Evolutionary conservation across 1,140 invertebrate species (phyloP).

Genomic region (Drosophila littoralis): DNA sequence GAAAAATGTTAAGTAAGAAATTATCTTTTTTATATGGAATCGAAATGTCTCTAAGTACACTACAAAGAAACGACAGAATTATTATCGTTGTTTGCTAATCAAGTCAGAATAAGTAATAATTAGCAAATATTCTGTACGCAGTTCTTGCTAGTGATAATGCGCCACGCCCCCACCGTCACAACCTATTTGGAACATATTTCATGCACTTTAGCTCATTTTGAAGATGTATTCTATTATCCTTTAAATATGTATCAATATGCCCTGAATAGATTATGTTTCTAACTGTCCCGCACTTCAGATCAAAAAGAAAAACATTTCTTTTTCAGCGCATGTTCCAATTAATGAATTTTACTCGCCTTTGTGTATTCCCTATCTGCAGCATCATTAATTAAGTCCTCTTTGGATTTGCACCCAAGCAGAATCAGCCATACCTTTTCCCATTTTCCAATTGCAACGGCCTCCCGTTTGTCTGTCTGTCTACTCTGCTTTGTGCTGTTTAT

Average conservation of each 20-base stretch:
- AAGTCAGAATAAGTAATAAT: too few relatives aligned
- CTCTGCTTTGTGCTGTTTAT: conserved; percentile 23
- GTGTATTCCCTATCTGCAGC: conserved; percentile 37
- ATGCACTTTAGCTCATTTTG: too few relatives aligned
- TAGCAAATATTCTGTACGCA: too few relatives aligned
- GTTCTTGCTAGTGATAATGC: too few relatives aligned
- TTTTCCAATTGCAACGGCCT: conserved; percentile 17
- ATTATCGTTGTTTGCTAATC: too few relatives aligned
- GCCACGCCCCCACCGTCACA: too few relatives aligned
- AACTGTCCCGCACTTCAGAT: neutral
- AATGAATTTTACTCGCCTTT: conserved; percentile 4
- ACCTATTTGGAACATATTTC: too few relatives aligned
- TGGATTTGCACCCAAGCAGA: neutral
- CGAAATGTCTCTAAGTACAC: too few relatives aligned
- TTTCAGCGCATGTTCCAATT: neutral
- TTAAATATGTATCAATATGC: neutral
- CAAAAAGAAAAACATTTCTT: neutral
- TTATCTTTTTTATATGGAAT: too few relatives aligned
- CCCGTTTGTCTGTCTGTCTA: neutral
- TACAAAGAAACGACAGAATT: too few relatives aligned
- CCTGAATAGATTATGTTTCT: neutral
- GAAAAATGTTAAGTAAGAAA: too few relatives aligned
- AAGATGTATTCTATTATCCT: neutral
- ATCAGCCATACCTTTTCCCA: conserved; percentile 14
- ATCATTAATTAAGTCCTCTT: conserved; percentile 74